These are phyloP conservation scores for Furnarius figulus DNA, from an alignment of 2,113 vertebrate species.

Conservation along the genomic window DNA sequence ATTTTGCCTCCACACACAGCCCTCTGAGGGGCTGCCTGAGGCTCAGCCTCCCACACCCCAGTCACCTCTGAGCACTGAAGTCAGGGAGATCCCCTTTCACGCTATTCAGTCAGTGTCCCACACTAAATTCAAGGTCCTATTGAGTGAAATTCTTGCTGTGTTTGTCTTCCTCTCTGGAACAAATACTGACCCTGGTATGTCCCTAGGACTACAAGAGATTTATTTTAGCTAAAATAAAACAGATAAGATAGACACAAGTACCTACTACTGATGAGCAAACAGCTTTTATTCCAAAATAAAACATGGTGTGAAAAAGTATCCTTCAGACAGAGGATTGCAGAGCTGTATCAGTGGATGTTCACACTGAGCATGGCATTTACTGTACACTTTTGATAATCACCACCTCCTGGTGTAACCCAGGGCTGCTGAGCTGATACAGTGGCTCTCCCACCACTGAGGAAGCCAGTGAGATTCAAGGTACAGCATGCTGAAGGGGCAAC, in stretches of 20 bases:
- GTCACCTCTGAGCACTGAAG: background rate
- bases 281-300: background rate
- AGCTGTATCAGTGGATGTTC: background rate
- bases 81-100: background rate
- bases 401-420: background rate
- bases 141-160: background rate
- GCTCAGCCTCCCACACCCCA: background rate
- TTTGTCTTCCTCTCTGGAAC: background rate
- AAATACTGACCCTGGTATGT: background rate
- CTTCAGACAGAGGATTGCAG: background rate
- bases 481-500: background rate
- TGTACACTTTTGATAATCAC: background rate
- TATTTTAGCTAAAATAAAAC: background rate
- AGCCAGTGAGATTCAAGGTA: background rate
- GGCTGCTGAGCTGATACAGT: background rate
- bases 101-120: background rate
- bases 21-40: background rate
- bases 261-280: background rate
- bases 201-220: background rate
- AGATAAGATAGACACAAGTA: background rate
- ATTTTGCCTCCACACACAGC: background rate
- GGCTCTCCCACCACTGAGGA: background rate
- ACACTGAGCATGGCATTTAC: background rate
- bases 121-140: background rate
- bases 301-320: background rate